Conservation (phyloP, 1,140 invertebrate species). For the Drosophila repleta region DNA sequence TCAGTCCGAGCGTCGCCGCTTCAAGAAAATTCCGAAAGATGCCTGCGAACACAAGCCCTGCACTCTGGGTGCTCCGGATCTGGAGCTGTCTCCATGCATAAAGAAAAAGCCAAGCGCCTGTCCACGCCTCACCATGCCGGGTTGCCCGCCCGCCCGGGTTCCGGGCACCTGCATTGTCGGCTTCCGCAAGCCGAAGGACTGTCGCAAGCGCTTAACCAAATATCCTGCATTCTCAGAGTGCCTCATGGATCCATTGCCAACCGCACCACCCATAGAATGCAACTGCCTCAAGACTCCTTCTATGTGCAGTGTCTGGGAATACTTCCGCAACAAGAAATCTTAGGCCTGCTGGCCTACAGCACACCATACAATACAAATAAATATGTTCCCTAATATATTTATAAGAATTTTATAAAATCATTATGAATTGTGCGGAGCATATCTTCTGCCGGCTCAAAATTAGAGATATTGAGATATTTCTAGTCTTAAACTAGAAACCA, state of each 20-base stretch:
- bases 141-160: conserved; percentile 4
- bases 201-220: conserved; percentile 50
- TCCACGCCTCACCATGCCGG: conserved; percentile 26
- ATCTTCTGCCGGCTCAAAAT: too few relatives aligned
- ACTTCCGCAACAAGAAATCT: conserved; percentile 56
- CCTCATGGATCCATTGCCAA: conserved; percentile 41
- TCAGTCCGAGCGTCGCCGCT: background rate
- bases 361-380: too few relatives aligned
- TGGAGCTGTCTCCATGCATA: conserved; percentile 2
- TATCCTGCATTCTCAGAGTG: conserved; percentile 68
- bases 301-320: conserved; percentile 68
- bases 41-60: background rate
- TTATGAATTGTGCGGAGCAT: too few relatives aligned
- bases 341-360: conserved; percentile 22
- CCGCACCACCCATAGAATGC: conserved; percentile 45
- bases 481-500: too few relatives aligned
- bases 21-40: background rate
- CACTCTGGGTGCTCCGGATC: background rate
- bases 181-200: background rate
- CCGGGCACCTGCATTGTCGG: conserved; percentile 32
- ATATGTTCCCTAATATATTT: too few relatives aligned
- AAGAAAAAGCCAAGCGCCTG: background rate
- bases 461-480: too few relatives aligned
- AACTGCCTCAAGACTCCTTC: conserved; percentile 39
- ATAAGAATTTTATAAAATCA: too few relatives aligned